Conservation (phyloP, 2,888 invertebrate genomes). For the Melikaiella ostensackeni region DNA sequence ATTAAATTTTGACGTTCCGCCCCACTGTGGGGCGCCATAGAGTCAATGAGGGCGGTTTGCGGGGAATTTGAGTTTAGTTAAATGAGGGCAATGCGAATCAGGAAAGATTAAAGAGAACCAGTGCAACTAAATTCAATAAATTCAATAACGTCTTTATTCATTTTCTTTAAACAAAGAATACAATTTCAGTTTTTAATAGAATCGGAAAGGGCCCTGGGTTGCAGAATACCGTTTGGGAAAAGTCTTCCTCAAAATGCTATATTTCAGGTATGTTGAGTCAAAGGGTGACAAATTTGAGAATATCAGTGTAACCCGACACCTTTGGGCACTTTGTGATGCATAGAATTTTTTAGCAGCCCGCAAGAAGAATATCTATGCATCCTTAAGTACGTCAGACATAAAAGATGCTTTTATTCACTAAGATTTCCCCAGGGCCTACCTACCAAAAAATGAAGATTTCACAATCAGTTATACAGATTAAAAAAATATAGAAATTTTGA, state of each 20-base stretch:
- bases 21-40: no score
- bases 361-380: constrained; percentile 6
- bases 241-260: background rate
- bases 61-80: no score
- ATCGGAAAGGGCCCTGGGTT: no score
- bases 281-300: background rate
- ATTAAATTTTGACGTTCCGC: no score
- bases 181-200: no score
- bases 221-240: background rate
- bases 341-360: background rate
- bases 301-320: background rate
- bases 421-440: background rate
- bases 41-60: no score
- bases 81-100: no score
- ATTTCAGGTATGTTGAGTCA: background rate
- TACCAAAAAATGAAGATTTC: background rate
- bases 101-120: no score
- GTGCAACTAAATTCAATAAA: no score
- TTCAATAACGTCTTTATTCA: no score
- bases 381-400: background rate
- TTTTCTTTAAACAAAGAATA: no score
- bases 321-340: background rate
- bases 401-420: background rate
- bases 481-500: background rate
- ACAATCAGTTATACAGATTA: background rate